phyloP scores from a whole-genome alignment of 2,113 vertebrate genomes.

The Apistogramma diplotaenia region DNA sequence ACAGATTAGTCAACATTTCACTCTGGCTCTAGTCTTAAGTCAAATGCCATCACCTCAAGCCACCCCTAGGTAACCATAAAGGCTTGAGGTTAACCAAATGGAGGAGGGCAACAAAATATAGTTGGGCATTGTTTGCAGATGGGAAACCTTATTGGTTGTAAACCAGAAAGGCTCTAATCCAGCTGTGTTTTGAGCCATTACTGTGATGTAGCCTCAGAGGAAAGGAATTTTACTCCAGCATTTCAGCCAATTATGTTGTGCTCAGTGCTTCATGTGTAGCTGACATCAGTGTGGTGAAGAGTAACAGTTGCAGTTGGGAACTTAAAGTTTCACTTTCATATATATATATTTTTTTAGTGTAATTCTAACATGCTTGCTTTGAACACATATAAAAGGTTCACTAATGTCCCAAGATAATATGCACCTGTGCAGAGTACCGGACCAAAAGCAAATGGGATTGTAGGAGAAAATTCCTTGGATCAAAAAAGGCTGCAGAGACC shows the following conservation, averaged over 20 bases:
- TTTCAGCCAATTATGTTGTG: constrained; percentile 33
- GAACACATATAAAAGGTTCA: neutral
- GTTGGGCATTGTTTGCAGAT: constrained; percentile 69
- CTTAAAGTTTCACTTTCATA: neutral
- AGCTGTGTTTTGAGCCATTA: constrained; percentile 66
- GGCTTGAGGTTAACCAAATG: constrained; percentile 72
- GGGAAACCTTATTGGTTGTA: constrained; percentile 67
- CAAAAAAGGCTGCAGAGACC: neutral
- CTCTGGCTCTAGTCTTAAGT: constrained; percentile 59
- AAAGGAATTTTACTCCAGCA: constrained; percentile 57
- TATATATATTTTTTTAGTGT: neutral
- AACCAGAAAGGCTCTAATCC: constrained; percentile 60
- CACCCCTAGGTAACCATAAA: constrained; percentile 68
- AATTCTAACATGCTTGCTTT: neutral
- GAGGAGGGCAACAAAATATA: constrained; percentile 67
- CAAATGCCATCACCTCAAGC: constrained; percentile 67
- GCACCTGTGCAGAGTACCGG: neutral
- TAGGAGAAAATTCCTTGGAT: neutral
- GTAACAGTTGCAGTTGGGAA: constrained; percentile 33
- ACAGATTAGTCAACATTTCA: constrained; percentile 66
- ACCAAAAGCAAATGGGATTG: neutral
- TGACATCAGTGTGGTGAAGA: constrained; percentile 33
- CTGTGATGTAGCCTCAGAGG: constrained; percentile 54
- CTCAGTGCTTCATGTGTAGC: constrained; percentile 26
- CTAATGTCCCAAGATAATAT: neutral